Percentiles rank a stretch among this genome's conserved stretches.
These are phyloP conservation scores for Camponotus pennsylvanicus DNA, from an alignment of 1,140 invertebrate genomes.

Conservation along the genomic window DNA sequence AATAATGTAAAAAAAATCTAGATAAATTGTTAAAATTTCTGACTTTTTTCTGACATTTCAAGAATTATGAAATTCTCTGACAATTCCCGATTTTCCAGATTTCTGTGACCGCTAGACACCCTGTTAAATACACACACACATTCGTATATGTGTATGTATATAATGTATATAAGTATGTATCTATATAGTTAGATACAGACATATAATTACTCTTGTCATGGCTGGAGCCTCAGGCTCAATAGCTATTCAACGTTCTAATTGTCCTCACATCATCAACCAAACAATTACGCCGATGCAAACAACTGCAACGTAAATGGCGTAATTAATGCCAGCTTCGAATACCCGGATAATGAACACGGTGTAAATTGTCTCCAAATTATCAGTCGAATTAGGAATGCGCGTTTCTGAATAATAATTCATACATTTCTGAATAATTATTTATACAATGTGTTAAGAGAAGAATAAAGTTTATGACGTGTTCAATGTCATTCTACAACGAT, in stretches of 20 bases:
- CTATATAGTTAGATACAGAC: background rate
- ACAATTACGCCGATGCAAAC: conserved; percentile 34
- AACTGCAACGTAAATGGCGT: conserved; percentile 35
- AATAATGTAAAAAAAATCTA: no score
- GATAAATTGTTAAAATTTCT: no score
- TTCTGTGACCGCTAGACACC: no score
- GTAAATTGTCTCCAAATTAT: conserved; percentile 25
- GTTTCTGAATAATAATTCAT: conserved; percentile 5
- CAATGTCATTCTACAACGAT: no score
- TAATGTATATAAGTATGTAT: no score
- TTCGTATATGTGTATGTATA: background rate
- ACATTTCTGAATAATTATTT: no score
- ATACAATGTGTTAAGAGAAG: background rate
- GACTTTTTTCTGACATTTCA: no score
- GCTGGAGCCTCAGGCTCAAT: background rate
- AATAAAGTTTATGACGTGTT: background rate
- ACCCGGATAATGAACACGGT: background rate
- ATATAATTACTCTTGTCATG: conserved; percentile 1
- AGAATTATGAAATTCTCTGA: no score
- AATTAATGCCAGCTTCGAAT: conserved; percentile 36
- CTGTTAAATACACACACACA: no score
- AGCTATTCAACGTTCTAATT: conserved; percentile 19
- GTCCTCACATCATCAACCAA: conserved; percentile 22
- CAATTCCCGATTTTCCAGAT: no score
- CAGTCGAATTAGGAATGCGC: background rate